Evolutionary conservation across 2,888 invertebrate genomes (phyloP), one percentile per base, ranked within the genome.

Genomic region (Calliphora vomitoria): DNA sequence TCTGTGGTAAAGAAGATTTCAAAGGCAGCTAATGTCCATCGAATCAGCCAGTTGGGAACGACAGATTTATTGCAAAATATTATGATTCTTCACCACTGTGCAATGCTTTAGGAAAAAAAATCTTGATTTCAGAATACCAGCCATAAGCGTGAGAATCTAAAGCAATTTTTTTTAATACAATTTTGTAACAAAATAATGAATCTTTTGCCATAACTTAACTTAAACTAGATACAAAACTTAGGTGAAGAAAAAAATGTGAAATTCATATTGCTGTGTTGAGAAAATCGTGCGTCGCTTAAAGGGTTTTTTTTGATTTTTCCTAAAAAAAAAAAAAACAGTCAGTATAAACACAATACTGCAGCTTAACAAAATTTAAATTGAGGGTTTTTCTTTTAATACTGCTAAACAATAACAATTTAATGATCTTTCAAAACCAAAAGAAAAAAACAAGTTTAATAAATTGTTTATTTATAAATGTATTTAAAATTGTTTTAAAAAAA

Each of bases 261-360:
- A n/a, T n/a, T n/a, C n/a, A n/a, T n/a, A n/a, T n/a, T n/a, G 35
- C 58, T 55, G 15, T 47, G 55, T 18, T n/a, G 53, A 79, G 4
- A 47, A 68, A 83, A 86, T 80, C 85, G 83, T 83, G 88, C 83
- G 83, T 87, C 74, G 84, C 87, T 80, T 71, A 35, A 83, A 87
- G 87, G 84, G 84, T 64, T 81, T 80, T 69, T 13, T 47, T n/a
- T n/a, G n/a, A n/a, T 8, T 11, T 41, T 76, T 44, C 15, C 72
- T 53, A 18, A 35, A 35, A 74, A 44, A 35, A 35, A 74, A 44
- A 11, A 11, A 11, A 13, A 13, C 11, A 47, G 47, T 8, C 31
- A 66, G 41, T 31, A 72, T 10, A n/a, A 74, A 58, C 20, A 55
- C 60, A 75, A 50, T 15, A 20, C 4, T 31, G 41, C 15, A 53